A percentile compares a stretch with the other conserved stretches of the same genome.
Evolutionary conservation across 1,140 invertebrate species (phyloP).

Genomic region (Bombyx mandarina): DNA sequence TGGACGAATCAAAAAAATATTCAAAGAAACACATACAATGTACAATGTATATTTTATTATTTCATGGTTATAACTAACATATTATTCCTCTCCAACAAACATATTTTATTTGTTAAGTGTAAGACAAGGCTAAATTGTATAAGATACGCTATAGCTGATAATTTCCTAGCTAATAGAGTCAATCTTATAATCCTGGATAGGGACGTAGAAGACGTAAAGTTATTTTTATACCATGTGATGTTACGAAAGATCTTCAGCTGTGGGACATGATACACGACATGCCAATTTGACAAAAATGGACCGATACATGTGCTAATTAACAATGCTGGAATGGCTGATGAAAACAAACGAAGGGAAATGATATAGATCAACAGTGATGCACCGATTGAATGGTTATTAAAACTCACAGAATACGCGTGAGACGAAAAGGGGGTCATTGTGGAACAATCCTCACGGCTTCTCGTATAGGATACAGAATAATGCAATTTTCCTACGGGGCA

Average conservation of each 20-base stretch:
- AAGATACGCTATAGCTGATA: constrained; percentile 35
- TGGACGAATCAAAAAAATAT: no score
- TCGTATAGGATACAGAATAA: constrained; percentile 72
- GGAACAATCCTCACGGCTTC: constrained; percentile 77
- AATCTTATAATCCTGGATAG: constrained; percentile 57
- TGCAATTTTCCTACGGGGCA: constrained; percentile 75
- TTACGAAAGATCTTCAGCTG: constrained; percentile 47
- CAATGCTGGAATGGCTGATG: constrained; percentile 73
- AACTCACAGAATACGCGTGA: constrained; percentile 68
- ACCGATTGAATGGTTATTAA: constrained; percentile 41
- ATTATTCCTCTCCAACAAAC: no score
- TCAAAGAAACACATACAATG: no score
- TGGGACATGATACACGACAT: constrained; percentile 30
- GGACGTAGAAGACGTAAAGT: constrained; percentile 40
- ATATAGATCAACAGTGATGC: constrained; percentile 44
- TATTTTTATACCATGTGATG: constrained; percentile 66
- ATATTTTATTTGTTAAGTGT: no score
- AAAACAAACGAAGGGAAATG: constrained; percentile 53
- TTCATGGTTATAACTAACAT: no score
- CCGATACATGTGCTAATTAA: constrained; percentile 75
- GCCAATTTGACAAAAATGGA: constrained; percentile 39
- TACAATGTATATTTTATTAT: no score
- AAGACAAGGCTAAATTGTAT: constrained; percentile 14
- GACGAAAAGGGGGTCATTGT: constrained; percentile 74
- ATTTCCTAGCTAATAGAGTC: constrained; percentile 31